Base-by-base conservation (phyloP, 2,888 invertebrate species). In the Callosobruchus maculatus region DNA sequence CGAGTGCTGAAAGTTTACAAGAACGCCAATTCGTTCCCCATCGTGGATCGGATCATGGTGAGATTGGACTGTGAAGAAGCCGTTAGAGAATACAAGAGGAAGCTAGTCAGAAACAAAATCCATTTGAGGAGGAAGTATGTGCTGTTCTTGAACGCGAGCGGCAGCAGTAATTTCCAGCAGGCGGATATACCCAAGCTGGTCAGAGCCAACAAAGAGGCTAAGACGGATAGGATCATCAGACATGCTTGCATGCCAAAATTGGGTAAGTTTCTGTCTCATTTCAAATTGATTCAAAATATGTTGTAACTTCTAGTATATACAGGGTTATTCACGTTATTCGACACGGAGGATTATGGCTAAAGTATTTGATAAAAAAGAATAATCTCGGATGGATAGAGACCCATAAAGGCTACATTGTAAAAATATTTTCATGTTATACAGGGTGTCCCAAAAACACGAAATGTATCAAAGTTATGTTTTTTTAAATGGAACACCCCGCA, bases 1-100 rank as follows among this genome's bases (percentile, higher is more conserved):
- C 91, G 90, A 84, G 91, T 93, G 79, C 88, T 90, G 80, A 88
- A 90, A 78, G 89, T 90, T 78, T 90, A 90, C 85, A 93, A 93
- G 85, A 90, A 89, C 83, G 87, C 77, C 87, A 88, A 69, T 85
- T 84, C 79, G 82, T 84, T 80, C 85, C 87, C 78, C 78, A 78
- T 88, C 73, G 88, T 89, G 83, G 88, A 88, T 81, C 87, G 86
- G 81, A 88, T 90, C 77, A 70, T 26, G 22, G 20, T 22, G 20
- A 21, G 3, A 26, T n/a, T 22, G 70, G 26, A 71, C 21, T 21
- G 5, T 68, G 68, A 84, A 88, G 77, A 85, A 90, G 74, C 89
- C 88, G 80, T 90, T 90, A 88, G 88, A 83, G 88, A 88, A 49
- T 89, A 82, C 13, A 49, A 18, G 49, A 49, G 13, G 13, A 49